Evolutionary conservation across 1,140 invertebrate species (phyloP).

Genomic region (Lordiphosa clarofinis): DNA sequence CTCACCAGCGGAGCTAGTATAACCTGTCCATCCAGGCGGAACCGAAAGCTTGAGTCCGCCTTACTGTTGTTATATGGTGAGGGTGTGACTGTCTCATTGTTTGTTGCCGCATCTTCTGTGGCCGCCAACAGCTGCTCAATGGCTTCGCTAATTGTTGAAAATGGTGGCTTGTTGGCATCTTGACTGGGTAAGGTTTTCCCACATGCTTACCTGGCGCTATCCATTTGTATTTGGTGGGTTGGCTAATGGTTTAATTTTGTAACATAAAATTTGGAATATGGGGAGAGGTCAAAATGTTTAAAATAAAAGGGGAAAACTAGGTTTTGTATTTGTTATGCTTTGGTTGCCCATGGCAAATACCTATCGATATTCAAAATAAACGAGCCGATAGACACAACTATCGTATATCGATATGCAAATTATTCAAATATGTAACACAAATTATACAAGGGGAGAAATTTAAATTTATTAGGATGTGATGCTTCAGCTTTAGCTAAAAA

Average conservation of each 20-base stretch:
- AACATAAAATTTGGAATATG: neutral
- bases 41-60: conserved; percentile 79
- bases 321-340: conserved; percentile 4
- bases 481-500: too few species aligned
- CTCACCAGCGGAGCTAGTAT: conserved; percentile 84
- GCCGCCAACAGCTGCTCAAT: conserved; percentile 47
- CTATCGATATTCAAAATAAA: too few species aligned
- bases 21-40: conserved; percentile 83
- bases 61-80: too few species aligned
- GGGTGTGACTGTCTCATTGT: conserved; percentile 11
- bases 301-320: neutral
- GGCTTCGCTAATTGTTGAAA: conserved; percentile 21
- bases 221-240: neutral
- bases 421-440: too few species aligned
- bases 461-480: too few species aligned
- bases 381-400: too few species aligned
- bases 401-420: too few species aligned
- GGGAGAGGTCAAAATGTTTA: conserved; percentile 5
- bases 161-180: neutral
- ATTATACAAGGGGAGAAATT: too few species aligned
- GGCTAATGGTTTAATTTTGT: neutral
- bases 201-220: conserved; percentile 2
- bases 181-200: too few species aligned
- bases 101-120: conserved; percentile 15
- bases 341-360: conserved; percentile 3